Evolutionary conservation across 2,113 vertebrate species (phyloP).

Genomic region (Pseudorasbora parva): DNA sequence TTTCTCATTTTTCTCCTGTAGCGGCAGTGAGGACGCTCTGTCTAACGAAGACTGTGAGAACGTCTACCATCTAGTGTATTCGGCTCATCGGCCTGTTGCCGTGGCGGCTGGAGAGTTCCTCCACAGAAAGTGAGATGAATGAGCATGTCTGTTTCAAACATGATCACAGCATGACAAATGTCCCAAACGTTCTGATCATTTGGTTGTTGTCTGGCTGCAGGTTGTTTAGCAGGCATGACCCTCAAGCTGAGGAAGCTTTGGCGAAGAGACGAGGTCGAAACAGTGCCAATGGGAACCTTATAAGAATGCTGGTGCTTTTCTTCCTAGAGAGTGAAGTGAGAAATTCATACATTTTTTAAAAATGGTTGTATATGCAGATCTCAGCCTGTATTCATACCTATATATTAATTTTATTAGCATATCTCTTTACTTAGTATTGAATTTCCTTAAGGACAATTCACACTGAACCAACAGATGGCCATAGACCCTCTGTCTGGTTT

Average conservation of each 20-base stretch:
- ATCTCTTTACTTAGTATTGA: neutral
- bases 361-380: neutral
- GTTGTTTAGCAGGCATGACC: slow-evolving; percentile 93
- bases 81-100: slow-evolving; percentile 95
- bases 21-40: slow-evolving; percentile 96
- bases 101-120: slow-evolving; percentile 98
- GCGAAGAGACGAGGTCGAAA: slow-evolving; percentile 95
- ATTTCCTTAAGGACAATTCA: neutral
- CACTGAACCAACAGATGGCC: too few species aligned
- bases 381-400: neutral
- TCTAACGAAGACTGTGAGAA: slow-evolving; percentile 99
- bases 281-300: slow-evolving; percentile 97
- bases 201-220: slow-evolving; percentile 37
- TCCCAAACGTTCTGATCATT: neutral
- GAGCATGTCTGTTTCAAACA: neutral
- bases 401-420: neutral
- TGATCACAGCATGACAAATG: neutral
- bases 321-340: slow-evolving; percentile 99
- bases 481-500: too few species aligned
- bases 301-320: slow-evolving; percentile 99
- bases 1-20: slow-evolving; percentile 68
- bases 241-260: slow-evolving; percentile 95
- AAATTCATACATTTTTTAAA: neutral
- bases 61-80: slow-evolving; percentile 98
- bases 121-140: slow-evolving; percentile 92